Evolutionary conservation across 2,797 vertebrate species (phyloP).

Genomic region (Schizothorax lantsangensis): DNA sequence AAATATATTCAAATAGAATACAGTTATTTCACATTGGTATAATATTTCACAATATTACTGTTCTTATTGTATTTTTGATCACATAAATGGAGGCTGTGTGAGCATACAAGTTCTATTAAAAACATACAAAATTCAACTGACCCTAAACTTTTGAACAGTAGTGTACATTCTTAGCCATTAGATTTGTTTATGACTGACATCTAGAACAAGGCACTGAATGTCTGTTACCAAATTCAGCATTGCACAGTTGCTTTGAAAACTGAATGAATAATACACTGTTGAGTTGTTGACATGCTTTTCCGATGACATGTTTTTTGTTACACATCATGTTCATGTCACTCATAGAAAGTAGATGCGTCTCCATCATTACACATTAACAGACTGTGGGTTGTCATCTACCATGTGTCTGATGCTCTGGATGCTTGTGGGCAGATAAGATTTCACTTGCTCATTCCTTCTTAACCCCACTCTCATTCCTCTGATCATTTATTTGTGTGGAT

Average conservation of each 20-base stretch:
- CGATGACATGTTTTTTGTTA: background rate
- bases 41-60: too few relatives aligned
- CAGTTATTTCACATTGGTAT: too few relatives aligned
- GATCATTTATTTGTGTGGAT: constrained; percentile 78
- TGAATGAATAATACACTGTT: background rate
- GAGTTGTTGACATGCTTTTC: background rate
- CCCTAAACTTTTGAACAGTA: background rate
- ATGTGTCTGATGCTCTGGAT: constrained; percentile 44
- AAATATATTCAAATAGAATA: too few relatives aligned
- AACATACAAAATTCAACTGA: background rate
- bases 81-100: too few relatives aligned
- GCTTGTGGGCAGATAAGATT: constrained; percentile 73
- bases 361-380: constrained; percentile 41
- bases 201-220: background rate
- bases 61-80: too few relatives aligned
- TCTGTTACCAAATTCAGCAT: too few relatives aligned
- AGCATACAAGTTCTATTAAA: background rate
- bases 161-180: background rate
- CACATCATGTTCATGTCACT: constrained; percentile 31
- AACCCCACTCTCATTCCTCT: constrained; percentile 49
- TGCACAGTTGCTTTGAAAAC: background rate
- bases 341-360: constrained; percentile 45
- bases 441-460: constrained; percentile 73
- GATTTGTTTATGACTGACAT: background rate
- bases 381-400: constrained; percentile 15